A percentile compares a stretch with the other conserved stretches of the same genome.
Evolutionary conservation across 2,113 vertebrate genomes (phyloP).

Genomic region (Nycticryphes semicollaris): DNA sequence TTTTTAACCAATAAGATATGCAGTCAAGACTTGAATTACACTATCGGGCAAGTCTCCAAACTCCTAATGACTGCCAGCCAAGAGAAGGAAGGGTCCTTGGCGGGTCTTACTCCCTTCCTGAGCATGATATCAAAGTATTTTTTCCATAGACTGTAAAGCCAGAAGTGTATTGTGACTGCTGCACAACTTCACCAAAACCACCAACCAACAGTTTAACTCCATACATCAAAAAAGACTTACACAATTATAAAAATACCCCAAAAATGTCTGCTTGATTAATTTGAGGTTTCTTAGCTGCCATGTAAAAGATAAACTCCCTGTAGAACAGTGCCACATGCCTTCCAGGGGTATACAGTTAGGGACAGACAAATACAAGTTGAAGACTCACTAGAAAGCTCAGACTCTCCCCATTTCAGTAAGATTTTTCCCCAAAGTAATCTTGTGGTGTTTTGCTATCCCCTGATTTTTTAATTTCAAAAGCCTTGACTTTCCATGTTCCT

Average conservation of each 20-base stretch:
- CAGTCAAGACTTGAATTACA: slow-evolving; percentile 64
- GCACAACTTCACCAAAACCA: not conserved
- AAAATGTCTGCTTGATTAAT: slow-evolving; percentile 15
- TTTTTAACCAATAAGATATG: slow-evolving; percentile 65
- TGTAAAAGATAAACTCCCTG: not conserved
- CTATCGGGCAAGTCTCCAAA: slow-evolving; percentile 46
- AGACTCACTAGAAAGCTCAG: not conserved
- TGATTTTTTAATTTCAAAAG: not conserved
- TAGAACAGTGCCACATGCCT: not conserved
- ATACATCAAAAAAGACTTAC: not conserved
- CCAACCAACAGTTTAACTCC: not conserved
- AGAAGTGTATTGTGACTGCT: not conserved
- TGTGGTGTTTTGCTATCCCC: not conserved
- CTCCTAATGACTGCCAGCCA: slow-evolving; percentile 51
- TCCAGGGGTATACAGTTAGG: not conserved
- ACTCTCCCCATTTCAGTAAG: not conserved
- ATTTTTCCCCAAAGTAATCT: not conserved
- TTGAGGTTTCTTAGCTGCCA: slow-evolving; percentile 8
- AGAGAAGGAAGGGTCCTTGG: slow-evolving; percentile 26
- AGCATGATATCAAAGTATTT: not conserved
- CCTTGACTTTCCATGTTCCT: not conserved
- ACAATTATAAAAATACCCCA: not conserved
- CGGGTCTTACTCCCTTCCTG: slow-evolving; percentile 15
- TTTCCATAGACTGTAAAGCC: not conserved
- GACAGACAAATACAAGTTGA: not conserved